These are phyloP conservation scores for Myiotriccus ornatus DNA, from an alignment of 2,797 vertebrate genomes.

Conservation along the genomic window DNA sequence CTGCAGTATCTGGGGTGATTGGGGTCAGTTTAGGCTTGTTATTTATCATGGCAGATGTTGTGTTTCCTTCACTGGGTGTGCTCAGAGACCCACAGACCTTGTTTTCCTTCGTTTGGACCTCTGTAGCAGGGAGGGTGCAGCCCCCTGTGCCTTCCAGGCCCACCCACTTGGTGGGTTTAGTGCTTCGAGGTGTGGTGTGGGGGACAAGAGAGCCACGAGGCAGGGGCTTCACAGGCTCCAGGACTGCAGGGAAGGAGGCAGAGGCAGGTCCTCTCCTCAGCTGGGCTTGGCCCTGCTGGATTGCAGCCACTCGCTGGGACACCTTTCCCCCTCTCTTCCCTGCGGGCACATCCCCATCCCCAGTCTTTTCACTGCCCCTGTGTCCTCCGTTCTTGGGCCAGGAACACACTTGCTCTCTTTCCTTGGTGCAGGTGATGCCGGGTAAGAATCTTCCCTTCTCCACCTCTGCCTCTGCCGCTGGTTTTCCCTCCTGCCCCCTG, in stretches of 20 bases:
- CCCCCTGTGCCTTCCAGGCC: background rate
- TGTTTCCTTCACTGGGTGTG: fast-evolving
- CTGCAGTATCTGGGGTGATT: background rate
- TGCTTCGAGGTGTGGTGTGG: background rate
- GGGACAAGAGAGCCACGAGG: background rate
- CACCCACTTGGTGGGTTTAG: background rate
- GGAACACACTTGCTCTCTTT: background rate
- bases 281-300: background rate
- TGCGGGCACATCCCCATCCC: background rate
- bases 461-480: constrained; percentile 2
- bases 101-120: background rate
- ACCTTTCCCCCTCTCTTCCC: background rate
- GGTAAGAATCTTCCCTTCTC: background rate
- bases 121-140: background rate
- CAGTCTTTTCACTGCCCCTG: background rate
- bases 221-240: background rate
- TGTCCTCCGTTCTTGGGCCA: background rate
- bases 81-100: background rate
- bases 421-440: background rate
- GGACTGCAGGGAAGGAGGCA: background rate
- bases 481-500: constrained; percentile 12
- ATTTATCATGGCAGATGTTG: background rate
- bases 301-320: background rate
- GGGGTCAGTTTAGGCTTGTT: background rate
- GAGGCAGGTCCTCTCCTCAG: background rate